A percentile compares a stretch with the other conserved stretches of the same genome.
Evolutionary conservation across 35 echinoderm and acorn worm species (phyloP).

Genomic region (Heliocidaris erythrogramma): DNA sequence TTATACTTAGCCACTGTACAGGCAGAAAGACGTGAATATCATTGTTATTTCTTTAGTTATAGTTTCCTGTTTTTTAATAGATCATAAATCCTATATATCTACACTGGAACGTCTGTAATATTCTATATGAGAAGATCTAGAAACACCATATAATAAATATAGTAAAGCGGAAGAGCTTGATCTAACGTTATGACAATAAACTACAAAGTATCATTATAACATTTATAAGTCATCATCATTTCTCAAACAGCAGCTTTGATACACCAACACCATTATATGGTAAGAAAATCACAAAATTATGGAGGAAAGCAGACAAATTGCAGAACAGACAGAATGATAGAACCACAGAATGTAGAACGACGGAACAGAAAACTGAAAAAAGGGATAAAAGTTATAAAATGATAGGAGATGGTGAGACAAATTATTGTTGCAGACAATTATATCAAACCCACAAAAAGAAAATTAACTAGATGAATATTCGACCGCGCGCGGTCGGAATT

Average conservation of each 20-base stretch:
- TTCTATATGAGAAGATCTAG: not conserved
- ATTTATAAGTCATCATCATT: not conserved
- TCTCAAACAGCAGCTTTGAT: not conserved
- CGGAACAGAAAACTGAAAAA: too few species aligned
- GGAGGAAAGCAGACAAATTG: too few species aligned
- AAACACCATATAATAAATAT: conserved; percentile 4
- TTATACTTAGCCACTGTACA: not conserved
- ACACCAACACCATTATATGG: not conserved
- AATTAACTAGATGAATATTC: too few species aligned
- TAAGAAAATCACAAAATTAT: too few species aligned
- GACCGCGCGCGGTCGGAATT: too few species aligned
- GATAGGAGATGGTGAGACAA: too few species aligned
- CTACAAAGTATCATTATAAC: not conserved
- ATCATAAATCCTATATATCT: not conserved
- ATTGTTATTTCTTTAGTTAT: not conserved
- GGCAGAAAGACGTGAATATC: not conserved
- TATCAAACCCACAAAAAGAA: too few species aligned
- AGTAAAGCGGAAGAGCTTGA: not conserved
- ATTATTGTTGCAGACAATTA: too few species aligned
- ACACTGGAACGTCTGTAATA: not conserved
- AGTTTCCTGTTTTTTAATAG: not conserved
- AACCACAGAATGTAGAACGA: too few species aligned
- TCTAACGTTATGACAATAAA: not conserved
- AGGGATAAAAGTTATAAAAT: too few species aligned
- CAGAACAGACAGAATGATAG: too few species aligned